Base-by-base conservation (phyloP, 2,888 invertebrate genomes). In the Teinopalpus imperialis region DNA sequence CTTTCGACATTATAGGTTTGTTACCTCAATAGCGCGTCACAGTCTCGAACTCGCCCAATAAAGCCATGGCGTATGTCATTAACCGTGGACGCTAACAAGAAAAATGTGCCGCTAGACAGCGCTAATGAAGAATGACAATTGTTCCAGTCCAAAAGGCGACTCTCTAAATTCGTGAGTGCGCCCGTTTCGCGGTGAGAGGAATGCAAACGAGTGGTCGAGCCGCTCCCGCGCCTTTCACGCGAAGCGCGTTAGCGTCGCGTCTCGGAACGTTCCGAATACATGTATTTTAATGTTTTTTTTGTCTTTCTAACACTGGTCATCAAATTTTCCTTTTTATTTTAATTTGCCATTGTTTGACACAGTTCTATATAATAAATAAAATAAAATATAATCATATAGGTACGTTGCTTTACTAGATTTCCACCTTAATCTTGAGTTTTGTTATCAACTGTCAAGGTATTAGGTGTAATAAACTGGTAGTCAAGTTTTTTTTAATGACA, bases 101-200 rank as follows among this genome's bases (percentile, higher is more conserved):
- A 56, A 64, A 68, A 69, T 67, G 63, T 70, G 66, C 63, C 68
- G 65, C 72, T 72, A 70, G 66, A 68, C 68, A 52, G 64, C 66
- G 73, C 72, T 77, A 79, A 79, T 76, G 69, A 74, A 63, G 74
- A 74, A 74, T 75, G 67, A 76, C 79, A 74, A 78, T 78, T 74
- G 73, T 75, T 73, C 61, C 63, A 63, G 48, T 59, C 45, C 53
- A 58, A 39, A 39, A 27, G 26, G 26, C 44, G 49, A 57, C 79
- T 79, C 78, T 81, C 78, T 79, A 78, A 75, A 73, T 69, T 73
- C 66, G 69, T 61, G 59, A 51, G 35, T 51, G 44, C 54, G 52
- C 46, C 40, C 48, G 47, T 37, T 39, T 30, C 53, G 49, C 57
- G 58, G 71, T 69, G 76, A 81, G 81, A 79, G 78, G 81, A 81